A percentile compares a stretch with the other conserved stretches of the same genome.
Conservation (phyloP, 1,140 invertebrate genomes). For the Leptopilina clavipes region DNA sequence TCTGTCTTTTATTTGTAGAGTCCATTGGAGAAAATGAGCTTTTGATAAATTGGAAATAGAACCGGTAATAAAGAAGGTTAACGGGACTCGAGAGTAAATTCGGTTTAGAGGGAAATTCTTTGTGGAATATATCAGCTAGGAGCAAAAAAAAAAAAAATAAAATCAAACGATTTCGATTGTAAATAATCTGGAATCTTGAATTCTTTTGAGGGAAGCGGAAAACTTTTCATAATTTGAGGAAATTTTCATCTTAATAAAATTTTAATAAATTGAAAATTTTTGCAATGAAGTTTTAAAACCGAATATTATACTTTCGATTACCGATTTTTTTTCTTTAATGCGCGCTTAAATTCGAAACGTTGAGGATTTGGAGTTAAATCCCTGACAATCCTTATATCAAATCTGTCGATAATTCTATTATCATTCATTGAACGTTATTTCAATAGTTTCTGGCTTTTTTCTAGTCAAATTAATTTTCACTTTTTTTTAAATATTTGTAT, state of each 20-base stretch:
- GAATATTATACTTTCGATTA: background rate
- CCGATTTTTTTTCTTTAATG: background rate
- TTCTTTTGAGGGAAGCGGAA: background rate
- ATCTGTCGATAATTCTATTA: conserved; percentile 15
- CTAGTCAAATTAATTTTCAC: background rate
- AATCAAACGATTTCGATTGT: conserved; percentile 25
- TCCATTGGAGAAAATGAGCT: background rate
- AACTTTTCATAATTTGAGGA: background rate
- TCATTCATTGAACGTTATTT: background rate
- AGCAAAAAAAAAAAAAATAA: conserved; percentile 9
- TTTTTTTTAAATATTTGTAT: background rate
- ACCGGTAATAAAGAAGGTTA: background rate
- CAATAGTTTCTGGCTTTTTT: background rate
- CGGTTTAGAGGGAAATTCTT: conserved; percentile 23
- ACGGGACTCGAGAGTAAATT: conserved; percentile 16
- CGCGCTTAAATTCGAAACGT: conserved; percentile 15
- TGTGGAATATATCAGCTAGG: background rate
- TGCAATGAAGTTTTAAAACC: background rate
- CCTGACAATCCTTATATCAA: conserved; percentile 9
- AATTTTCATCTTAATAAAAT: background rate
- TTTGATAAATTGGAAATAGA: conserved; percentile 2
- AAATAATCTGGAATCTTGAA: background rate
- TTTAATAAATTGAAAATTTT: background rate
- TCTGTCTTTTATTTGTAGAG: background rate
- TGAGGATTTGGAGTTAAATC: background rate